These are phyloP conservation scores for Carabus problematicus DNA, from an alignment of 2,888 invertebrate species.

Conservation along the genomic window DNA sequence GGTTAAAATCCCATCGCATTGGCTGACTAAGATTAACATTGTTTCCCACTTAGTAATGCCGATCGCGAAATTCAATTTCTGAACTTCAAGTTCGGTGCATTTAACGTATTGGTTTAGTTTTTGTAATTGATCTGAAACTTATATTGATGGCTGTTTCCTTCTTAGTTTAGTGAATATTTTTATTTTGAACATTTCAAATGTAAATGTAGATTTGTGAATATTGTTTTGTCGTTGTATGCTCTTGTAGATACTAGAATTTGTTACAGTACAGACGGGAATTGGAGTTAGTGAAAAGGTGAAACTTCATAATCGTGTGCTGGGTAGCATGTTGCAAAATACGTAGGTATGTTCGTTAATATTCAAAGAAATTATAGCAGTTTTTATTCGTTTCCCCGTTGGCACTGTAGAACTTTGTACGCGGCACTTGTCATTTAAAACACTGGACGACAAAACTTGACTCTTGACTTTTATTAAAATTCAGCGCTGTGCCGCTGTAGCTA, in stretches of 20 bases:
- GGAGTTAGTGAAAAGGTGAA: too few species aligned
- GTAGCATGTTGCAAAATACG: too few species aligned
- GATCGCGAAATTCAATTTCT: conserved; percentile 26
- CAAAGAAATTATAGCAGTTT: too few species aligned
- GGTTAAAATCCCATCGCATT: conserved; percentile 26
- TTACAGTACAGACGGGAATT: too few species aligned
- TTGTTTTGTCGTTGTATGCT: too few species aligned
- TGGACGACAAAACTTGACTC: neutral
- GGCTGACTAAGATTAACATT: conserved; percentile 31
- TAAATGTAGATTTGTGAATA: too few species aligned
- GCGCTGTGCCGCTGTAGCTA: neutral
- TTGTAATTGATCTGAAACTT: conserved; percentile 14
- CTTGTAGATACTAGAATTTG: too few species aligned
- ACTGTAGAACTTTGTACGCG: too few species aligned
- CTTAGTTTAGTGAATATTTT: neutral
- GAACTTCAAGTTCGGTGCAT: conserved; percentile 8
- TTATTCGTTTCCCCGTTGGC: too few species aligned
- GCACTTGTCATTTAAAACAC: neutral
- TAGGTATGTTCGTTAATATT: too few species aligned
- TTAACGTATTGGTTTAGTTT: neutral
- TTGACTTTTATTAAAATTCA: conserved; percentile 1
- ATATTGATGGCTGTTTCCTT: conserved; percentile 12
- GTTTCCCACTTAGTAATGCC: conserved; percentile 28
- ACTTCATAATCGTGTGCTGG: too few species aligned
- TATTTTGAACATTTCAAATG: neutral